These are phyloP conservation scores for Heterohyrax brucei DNA, from an alignment of 2,797 vertebrate species.

Conservation along the genomic window DNA sequence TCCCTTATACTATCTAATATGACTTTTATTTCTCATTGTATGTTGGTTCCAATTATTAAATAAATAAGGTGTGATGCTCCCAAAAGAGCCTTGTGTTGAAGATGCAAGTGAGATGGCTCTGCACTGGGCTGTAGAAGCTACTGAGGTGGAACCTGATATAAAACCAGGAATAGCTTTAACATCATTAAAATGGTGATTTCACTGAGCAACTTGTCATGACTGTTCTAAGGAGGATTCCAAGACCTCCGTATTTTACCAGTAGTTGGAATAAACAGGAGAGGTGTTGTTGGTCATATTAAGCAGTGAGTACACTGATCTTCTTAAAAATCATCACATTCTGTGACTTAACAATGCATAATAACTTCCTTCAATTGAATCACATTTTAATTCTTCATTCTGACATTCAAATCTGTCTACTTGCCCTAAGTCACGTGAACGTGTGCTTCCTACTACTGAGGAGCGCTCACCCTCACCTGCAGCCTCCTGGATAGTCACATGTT, in stretches of 20 bases:
- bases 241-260: background rate
- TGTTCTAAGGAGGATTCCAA: background rate
- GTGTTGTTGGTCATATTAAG: background rate
- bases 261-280: background rate
- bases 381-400: background rate
- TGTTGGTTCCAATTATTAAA: background rate
- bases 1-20: background rate
- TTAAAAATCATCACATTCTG: background rate
- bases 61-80: background rate
- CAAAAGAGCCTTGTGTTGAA: background rate
- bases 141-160: background rate
- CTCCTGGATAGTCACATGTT: background rate
- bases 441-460: background rate
- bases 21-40: slow-evolving; percentile 44
- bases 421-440: accelerated
- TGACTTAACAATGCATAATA: background rate
- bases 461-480: background rate
- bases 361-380: background rate
- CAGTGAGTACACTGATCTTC: background rate
- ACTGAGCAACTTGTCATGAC: background rate
- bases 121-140: background rate
- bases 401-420: background rate
- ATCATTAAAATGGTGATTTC: background rate
- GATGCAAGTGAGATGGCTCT: background rate
- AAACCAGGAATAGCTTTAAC: slow-evolving; percentile 41